Percentiles rank a stretch among this genome's conserved stretches.
These are phyloP conservation scores for Trialeurodes vaporariorum DNA, from an alignment of 1,140 invertebrate species.

Conservation along the genomic window DNA sequence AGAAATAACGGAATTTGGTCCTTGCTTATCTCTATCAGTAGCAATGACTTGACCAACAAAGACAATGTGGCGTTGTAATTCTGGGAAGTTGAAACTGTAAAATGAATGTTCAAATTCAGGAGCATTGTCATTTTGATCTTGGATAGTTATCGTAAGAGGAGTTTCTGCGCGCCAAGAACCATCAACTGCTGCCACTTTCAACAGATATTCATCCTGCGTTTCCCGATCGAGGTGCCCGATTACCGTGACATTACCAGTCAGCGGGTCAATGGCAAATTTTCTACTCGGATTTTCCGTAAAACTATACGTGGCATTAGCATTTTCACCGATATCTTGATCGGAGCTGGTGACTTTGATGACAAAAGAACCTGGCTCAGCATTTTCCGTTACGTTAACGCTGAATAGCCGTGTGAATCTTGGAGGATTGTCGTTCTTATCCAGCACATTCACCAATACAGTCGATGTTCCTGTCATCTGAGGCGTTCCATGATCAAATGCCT, in stretches of 20 bases:
- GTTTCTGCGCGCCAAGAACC: conserved; percentile 82
- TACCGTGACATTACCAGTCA: conserved; percentile 84
- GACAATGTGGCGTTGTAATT: conserved; percentile 60
- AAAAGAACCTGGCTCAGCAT: conserved; percentile 81
- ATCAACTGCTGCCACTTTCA: conserved; percentile 77
- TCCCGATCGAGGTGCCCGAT: conserved; percentile 72
- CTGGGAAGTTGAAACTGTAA: conserved; percentile 84
- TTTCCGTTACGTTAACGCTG: conserved; percentile 90
- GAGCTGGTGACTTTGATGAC: conserved; percentile 85
- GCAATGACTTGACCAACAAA: conserved; percentile 82
- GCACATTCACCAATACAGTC: conserved; percentile 67
- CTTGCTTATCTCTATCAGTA: conserved; percentile 78
- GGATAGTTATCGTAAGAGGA: conserved; percentile 79
- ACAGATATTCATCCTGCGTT: conserved; percentile 77
- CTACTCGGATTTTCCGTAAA: conserved; percentile 78
- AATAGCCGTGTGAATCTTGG: conserved; percentile 85
- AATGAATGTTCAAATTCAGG: conserved; percentile 78
- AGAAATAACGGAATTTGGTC: conserved; percentile 85
- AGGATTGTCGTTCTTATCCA: conserved; percentile 91
- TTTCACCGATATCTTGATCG: conserved; percentile 73
- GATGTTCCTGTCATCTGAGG: conserved; percentile 71
- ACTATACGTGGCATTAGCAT: conserved; percentile 79
- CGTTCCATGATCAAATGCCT: conserved; percentile 75
- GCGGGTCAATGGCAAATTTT: conserved; percentile 77
- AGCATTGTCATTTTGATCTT: conserved; percentile 90